Evolutionary conservation across 2,113 vertebrate genomes (phyloP), one percentile per base, ranked within the genome.

Genomic region (Saimiri boliviensis): DNA sequence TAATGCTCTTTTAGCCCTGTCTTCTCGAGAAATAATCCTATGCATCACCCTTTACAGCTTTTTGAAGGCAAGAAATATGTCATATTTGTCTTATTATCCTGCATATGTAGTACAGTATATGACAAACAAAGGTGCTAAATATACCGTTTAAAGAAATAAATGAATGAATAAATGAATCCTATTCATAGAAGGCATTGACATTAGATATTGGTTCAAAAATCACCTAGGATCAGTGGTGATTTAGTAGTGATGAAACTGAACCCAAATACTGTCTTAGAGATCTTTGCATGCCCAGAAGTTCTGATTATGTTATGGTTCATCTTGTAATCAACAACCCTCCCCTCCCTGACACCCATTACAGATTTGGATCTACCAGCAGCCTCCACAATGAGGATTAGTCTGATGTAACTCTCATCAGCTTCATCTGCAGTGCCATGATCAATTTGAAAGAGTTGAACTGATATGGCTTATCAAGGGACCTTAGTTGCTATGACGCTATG

Each of bases 401-500:
- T 98, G 92, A 97, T 92, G 82, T 86, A 95, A 95, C n/a, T 73
- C 60, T 95, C 35, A 86, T 97, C 10, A 81, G 37, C 90, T 92
- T 42, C 84, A 93, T 87, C 54, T 58, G 45, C 49, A 95, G 54
- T 19, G 73, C 71, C 93, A 76, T 21, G 85, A 91, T 89, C 81
- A 87, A 49, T 92, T 97, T 94, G 71, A 81, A 63, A 94, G 84
- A 92, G 56, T 47, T 91, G 80, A 90, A 54, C 23, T 91, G 76
- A 96, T 81, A 85, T 9, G 17, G 77, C 90, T 98, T 98, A 98
- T 98, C 96, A 95, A 92, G 97, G 93, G 97, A 96, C 93, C 73
- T 95, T 96, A 85, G 81, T 58, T 54, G 52, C 71, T 95, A 81
- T 97, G 97, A 98, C 37, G 19, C 58, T 85, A 97, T 92, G 42